phyloP scores from a whole-genome alignment of 2,888 invertebrate genomes.

The Drosophila histrio region DNA sequence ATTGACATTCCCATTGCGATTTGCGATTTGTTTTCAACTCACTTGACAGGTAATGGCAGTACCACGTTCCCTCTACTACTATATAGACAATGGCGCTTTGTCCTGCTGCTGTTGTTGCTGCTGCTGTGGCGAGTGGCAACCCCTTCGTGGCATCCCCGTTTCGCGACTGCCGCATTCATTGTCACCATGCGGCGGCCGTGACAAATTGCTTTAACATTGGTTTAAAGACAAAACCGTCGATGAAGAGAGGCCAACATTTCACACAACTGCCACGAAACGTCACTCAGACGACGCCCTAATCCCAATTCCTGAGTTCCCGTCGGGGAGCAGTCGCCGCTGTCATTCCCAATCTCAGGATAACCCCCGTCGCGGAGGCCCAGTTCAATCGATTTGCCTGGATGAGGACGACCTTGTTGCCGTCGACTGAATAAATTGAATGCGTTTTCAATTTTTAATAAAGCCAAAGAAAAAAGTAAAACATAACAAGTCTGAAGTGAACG shows the following conservation, averaged over 20 bases:
- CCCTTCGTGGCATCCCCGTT: constrained; percentile 35
- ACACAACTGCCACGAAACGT: constrained; percentile 77
- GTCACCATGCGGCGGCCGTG: constrained; percentile 70
- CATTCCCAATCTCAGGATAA: constrained; percentile 12
- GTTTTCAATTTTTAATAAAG: constrained; percentile 78
- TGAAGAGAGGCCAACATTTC: constrained; percentile 51
- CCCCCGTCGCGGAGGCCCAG: constrained; percentile 43
- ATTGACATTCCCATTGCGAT: constrained; percentile 76
- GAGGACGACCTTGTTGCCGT: constrained; percentile 65
- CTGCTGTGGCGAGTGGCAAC: constrained; percentile 39
- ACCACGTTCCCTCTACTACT: constrained; percentile 15
- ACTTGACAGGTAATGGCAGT: constrained; percentile 74
- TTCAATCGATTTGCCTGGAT: constrained; percentile 62
- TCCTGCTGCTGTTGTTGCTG: constrained; percentile 25
- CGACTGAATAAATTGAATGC: constrained; percentile 78
- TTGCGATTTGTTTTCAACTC: constrained; percentile 76
- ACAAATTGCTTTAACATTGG: constrained; percentile 77
- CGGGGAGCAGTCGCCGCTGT: background rate
- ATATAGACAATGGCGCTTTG: constrained; percentile 57
- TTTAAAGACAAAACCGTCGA: constrained; percentile 68
- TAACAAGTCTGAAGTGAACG: background rate
- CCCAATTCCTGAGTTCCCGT: constrained; percentile 18
- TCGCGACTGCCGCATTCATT: constrained; percentile 39
- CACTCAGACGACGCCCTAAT: constrained; percentile 73
- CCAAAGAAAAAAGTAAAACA: constrained; percentile 34